phyloP scores from a whole-genome alignment of 2,113 vertebrate species.

The Laterallus jamaicensis region DNA sequence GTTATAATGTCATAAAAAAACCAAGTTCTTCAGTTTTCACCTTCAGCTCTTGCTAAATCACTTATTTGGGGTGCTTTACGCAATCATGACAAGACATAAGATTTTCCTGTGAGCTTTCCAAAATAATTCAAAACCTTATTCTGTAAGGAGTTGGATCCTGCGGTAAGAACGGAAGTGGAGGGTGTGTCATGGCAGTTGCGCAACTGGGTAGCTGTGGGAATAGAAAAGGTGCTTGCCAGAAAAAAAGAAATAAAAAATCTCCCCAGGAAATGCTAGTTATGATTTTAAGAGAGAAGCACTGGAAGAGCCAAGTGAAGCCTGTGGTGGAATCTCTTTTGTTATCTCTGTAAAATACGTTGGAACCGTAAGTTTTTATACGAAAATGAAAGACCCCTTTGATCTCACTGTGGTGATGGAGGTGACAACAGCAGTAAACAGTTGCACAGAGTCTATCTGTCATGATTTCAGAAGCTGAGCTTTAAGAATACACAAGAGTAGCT shows the following conservation, averaged over 20 bases:
- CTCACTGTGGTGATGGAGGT: not conserved
- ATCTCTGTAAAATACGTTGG: not conserved
- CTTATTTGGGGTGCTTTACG: not conserved
- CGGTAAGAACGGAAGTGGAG: not conserved
- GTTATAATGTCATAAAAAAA: not conserved
- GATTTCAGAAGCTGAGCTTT: not conserved
- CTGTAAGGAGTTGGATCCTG: not conserved
- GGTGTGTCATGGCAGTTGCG: not conserved
- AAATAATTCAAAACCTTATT: not conserved
- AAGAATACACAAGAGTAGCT: not conserved
- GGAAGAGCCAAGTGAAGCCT: not conserved
- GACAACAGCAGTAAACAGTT: not conserved
- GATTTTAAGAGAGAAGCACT: not conserved
- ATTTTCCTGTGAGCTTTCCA: not conserved
- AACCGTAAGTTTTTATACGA: not conserved
- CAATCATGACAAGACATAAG: not conserved
- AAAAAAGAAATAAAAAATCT: not conserved
- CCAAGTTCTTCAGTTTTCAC: not conserved
- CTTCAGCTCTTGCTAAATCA: not conserved
- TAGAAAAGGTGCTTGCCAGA: not conserved
- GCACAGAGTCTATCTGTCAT: not conserved
- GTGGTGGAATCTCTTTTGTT: not conserved
- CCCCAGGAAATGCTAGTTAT: not conserved
- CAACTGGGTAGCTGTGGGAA: not conserved
- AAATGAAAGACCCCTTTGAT: conserved; percentile 18